phyloP scores from a whole-genome alignment of 2,888 invertebrate species.

The Ophion ellenae region DNA sequence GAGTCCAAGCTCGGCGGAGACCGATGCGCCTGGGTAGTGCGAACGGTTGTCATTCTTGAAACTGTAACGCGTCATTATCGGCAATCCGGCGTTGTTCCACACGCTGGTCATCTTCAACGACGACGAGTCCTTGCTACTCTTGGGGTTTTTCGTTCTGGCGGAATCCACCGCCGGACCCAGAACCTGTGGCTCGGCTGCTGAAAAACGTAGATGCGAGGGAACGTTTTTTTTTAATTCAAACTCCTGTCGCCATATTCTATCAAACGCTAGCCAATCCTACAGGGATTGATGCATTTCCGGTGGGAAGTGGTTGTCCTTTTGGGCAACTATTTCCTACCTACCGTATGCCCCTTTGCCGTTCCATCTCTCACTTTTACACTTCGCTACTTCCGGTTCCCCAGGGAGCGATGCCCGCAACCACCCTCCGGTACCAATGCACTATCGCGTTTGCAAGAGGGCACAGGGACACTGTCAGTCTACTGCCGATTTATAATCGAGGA shows the following conservation, averaged over 20 bases:
- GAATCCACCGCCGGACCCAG: slow-evolving; percentile 60
- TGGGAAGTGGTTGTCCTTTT: no score
- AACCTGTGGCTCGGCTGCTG: slow-evolving; percentile 33
- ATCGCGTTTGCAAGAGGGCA: neutral
- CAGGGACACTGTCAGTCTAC: neutral
- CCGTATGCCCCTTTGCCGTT: no score
- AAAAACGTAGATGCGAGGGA: neutral
- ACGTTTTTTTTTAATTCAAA: neutral
- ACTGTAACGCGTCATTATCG: slow-evolving; percentile 78
- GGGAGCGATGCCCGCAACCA: neutral
- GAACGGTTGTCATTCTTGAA: slow-evolving; percentile 66
- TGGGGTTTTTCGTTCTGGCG: slow-evolving; percentile 68
- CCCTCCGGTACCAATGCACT: neutral
- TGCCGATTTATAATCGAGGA: neutral
- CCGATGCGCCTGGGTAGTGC: slow-evolving; percentile 22
- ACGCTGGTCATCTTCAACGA: slow-evolving; percentile 73
- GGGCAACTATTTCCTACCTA: no score
- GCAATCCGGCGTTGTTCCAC: slow-evolving; percentile 77
- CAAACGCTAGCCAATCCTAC: no score
- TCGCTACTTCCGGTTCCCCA: no score
- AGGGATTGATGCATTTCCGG: no score
- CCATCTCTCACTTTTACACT: no score
- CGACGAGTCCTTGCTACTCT: slow-evolving; percentile 70
- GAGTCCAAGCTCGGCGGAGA: slow-evolving; percentile 66
- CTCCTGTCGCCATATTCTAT: neutral